Evolutionary conservation across 2,797 vertebrate species (phyloP).

Genomic region (Smutsia temminckii): DNA sequence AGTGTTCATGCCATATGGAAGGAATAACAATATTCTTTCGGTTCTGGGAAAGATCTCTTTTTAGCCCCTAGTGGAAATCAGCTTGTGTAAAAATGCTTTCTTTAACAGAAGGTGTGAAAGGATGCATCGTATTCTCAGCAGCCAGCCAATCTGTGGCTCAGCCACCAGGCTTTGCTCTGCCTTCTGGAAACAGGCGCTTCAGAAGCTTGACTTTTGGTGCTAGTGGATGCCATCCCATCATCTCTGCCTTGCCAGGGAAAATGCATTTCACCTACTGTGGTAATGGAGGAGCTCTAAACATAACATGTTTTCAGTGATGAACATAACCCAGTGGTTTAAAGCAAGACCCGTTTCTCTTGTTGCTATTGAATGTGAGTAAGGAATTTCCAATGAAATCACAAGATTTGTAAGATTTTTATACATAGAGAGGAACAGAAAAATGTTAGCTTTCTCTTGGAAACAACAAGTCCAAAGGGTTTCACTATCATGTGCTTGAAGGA

Average conservation of each 20-base stretch:
- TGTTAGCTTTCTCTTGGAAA: background rate
- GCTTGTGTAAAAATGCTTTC: constrained; percentile 61
- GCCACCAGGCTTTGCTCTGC: background rate
- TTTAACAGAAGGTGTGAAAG: constrained; percentile 62
- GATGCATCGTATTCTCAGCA: background rate
- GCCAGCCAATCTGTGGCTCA: background rate
- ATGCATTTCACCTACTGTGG: background rate
- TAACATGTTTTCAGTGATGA: background rate
- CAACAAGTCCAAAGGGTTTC: background rate
- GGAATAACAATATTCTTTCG: constrained; percentile 52
- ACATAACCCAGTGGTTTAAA: background rate
- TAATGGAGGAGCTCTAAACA: background rate
- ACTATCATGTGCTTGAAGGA: background rate
- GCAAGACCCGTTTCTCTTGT: background rate
- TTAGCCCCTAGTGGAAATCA: constrained; percentile 59
- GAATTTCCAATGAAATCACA: background rate
- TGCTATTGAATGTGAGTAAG: background rate
- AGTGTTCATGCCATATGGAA: constrained; percentile 63
- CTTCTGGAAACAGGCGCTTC: background rate
- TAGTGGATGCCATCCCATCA: background rate
- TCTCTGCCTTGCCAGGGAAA: background rate
- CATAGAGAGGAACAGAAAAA: background rate
- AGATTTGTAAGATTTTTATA: background rate
- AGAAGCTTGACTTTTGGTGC: background rate
- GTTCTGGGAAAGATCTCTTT: constrained; percentile 59